phyloP scores from a whole-genome alignment of 1,140 invertebrate species.

The Heterodera schachtii region DNA sequence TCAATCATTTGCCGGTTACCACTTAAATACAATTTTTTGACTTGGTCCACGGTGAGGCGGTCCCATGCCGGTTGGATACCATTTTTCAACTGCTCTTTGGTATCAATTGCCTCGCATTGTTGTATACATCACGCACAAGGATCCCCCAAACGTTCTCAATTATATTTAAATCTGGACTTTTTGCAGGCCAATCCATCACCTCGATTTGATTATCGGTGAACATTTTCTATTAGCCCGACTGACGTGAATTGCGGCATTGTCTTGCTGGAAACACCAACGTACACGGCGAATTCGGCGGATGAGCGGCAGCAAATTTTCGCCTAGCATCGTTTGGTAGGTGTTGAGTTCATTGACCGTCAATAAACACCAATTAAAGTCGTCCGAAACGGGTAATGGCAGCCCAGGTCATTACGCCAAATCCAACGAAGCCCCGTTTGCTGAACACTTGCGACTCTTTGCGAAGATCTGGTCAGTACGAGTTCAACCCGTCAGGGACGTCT shows the following conservation, averaged over 20 bases:
- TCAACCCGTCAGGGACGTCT: conserved; percentile 54
- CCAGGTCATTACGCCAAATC: conserved; percentile 30
- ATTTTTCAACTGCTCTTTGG: too few relatives aligned
- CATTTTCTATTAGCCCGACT: conserved; percentile 39
- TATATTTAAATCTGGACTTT: conserved; percentile 66
- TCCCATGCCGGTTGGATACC: too few relatives aligned
- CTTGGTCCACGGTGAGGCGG: too few relatives aligned
- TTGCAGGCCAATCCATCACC: conserved; percentile 61
- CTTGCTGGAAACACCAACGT: conserved; percentile 59
- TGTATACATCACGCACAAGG: conserved; percentile 36
- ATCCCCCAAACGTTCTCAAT: conserved; percentile 66
- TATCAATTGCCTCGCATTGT: conserved; percentile 27
- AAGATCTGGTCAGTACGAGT: conserved; percentile 55
- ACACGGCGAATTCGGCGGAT: not conserved
- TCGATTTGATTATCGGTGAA: conserved; percentile 36
- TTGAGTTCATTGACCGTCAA: conserved; percentile 15
- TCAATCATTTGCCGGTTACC: too few relatives aligned
- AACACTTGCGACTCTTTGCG: conserved; percentile 47
- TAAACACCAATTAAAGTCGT: conserved; percentile 7
- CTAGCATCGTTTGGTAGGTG: conserved; percentile 30
- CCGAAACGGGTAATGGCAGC: conserved; percentile 15
- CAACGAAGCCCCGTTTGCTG: conserved; percentile 37
- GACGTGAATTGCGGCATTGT: conserved; percentile 66
- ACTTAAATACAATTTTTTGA: too few relatives aligned
- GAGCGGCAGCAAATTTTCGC: conserved; percentile 28